Percentiles rank a stretch among this genome's conserved stretches.
phyloP scores from a whole-genome alignment of 2,797 vertebrate genomes.

The Telmatherina bonti region DNA sequence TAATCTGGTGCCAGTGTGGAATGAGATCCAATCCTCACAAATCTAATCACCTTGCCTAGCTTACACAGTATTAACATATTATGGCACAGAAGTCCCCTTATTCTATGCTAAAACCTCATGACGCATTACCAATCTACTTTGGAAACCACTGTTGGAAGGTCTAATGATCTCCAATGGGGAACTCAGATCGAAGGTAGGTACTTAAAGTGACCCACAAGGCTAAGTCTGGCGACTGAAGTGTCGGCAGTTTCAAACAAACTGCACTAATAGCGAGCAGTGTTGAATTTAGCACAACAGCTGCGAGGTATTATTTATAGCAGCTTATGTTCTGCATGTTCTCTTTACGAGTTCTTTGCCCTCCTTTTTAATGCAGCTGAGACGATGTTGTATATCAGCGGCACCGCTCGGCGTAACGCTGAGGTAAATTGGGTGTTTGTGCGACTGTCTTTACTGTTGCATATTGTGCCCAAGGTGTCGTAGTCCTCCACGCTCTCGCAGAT shows the following conservation, averaged over 20 bases:
- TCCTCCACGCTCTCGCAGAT: slow-evolving; percentile 93
- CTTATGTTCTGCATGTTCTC: slow-evolving; percentile 73
- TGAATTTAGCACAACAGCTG: slow-evolving; percentile 74
- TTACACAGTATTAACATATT: slow-evolving; percentile 23
- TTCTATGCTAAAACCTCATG: slow-evolving; percentile 37
- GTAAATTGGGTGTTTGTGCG: slow-evolving; percentile 1
- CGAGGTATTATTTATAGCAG: slow-evolving; percentile 76
- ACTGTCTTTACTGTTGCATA: slow-evolving; percentile 94
- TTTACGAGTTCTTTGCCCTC: slow-evolving; percentile 77
- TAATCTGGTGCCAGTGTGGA: slow-evolving; percentile 56
- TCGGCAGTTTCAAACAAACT: slow-evolving; percentile 55
- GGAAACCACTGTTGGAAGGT: neutral
- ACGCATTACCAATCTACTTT: slow-evolving; percentile 25
- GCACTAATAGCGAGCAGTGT: slow-evolving; percentile 50
- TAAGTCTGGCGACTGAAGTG: slow-evolving; percentile 19
- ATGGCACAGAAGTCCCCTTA: slow-evolving; percentile 28
- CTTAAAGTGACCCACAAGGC: slow-evolving; percentile 13
- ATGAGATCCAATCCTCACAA: slow-evolving; percentile 50
- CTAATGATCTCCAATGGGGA: slow-evolving; percentile 1
- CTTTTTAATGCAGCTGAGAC: slow-evolving; percentile 66
- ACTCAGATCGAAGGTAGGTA: slow-evolving; percentile 9
- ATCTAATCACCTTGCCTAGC: slow-evolving; percentile 50
- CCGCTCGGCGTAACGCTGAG: neutral
- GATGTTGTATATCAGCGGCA: slow-evolving; percentile 40
- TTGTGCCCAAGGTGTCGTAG: slow-evolving; percentile 92